A percentile compares a stretch with the other conserved stretches of the same genome.
These are phyloP conservation scores for Eumerus sabulonum DNA, from an alignment of 2,888 invertebrate species.

Conservation along the genomic window DNA sequence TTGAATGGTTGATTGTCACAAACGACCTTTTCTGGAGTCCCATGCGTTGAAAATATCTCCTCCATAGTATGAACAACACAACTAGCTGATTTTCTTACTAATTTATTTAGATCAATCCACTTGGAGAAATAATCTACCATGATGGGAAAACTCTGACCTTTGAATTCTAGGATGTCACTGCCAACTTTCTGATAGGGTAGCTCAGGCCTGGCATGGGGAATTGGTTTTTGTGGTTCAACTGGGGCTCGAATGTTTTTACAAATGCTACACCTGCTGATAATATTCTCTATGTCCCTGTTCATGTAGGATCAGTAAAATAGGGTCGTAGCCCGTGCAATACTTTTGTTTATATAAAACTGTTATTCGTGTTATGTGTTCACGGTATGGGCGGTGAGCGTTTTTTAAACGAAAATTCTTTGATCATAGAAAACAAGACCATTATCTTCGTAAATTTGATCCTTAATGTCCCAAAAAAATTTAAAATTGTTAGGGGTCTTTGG, in stretches of 20 bases:
- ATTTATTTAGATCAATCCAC: slow-evolving; percentile 27
- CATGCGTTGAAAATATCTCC: slow-evolving; percentile 11
- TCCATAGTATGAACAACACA: slow-evolving; percentile 5
- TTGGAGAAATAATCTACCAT: slow-evolving; percentile 21
- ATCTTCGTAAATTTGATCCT: slow-evolving; percentile 9
- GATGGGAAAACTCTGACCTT: slow-evolving; percentile 3
- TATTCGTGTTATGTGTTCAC: slow-evolving; percentile 1
- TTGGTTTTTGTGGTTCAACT: background rate
- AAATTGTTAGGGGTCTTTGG: background rate
- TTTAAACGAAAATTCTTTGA: slow-evolving; percentile 20
- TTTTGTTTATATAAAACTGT: slow-evolving; percentile 36
- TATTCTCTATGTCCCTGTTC: slow-evolving; percentile 9
- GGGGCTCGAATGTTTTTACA: slow-evolving; percentile 17
- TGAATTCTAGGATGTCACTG: slow-evolving; percentile 18
- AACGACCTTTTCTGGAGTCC: slow-evolving; percentile 8
- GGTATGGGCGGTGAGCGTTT: background rate
- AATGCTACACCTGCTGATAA: background rate
- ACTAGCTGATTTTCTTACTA: slow-evolving; percentile 1
- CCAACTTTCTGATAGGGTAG: slow-evolving; percentile 7
- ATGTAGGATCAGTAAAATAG: background rate
- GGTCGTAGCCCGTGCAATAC: slow-evolving; percentile 12
- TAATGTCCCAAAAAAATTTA: slow-evolving; percentile 8
- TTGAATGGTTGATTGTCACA: slow-evolving; percentile 23
- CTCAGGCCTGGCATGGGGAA: slow-evolving; percentile 5
- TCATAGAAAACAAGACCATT: slow-evolving; percentile 27